Evolutionary conservation across 1,140 invertebrate genomes (phyloP), one percentile per base, ranked within the genome.

Genomic region (Conopomorpha cramerella): DNA sequence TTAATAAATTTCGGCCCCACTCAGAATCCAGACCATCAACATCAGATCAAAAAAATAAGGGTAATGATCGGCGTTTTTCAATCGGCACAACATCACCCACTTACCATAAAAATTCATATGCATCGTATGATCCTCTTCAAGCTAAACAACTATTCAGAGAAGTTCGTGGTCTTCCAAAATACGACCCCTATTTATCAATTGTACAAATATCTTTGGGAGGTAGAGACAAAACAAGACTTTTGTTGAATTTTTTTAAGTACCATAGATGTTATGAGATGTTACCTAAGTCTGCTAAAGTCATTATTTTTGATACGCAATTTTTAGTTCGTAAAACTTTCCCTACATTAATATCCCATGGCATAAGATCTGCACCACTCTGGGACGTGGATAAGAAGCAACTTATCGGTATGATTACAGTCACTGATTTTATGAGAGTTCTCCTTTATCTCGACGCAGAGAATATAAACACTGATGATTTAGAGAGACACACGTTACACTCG

Each of bases 181-280:
- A 71, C 46, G 71, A 76, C 41, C 71, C 71, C 17, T 76, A 72
- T 47, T 56, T 76, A 47, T 76, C 70, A 17, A 72, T 76, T 48
- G 70, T 76, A 16, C 70, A 76, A 60, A 76, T 76, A 50, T 76
- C 70, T 23, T 42, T 76, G 39, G 70, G 70, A 17, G 70, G 71
- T 31, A 49, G 71, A 43, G 71, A 76, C 45, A 76, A 76, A 49
- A 72, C 71, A n/a, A 59, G 66, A 37, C 48, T 76, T 16, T 51
- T 76, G 41, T 54, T 76, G 42, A 76, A 76, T 49, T 76, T 76
- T 46, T 76, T 76, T 43, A 76, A 71, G 42, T 76, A 73, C 43
- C 71, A 76, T 41, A 71, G 71, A 49, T 76, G 71, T 47, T 71
- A 76, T 33, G 71, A 76, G 54, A 72, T 76, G 18, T 51, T 76